Evolutionary conservation across 1,140 invertebrate genomes (phyloP).

Genomic region (Trichonephila clavata): DNA sequence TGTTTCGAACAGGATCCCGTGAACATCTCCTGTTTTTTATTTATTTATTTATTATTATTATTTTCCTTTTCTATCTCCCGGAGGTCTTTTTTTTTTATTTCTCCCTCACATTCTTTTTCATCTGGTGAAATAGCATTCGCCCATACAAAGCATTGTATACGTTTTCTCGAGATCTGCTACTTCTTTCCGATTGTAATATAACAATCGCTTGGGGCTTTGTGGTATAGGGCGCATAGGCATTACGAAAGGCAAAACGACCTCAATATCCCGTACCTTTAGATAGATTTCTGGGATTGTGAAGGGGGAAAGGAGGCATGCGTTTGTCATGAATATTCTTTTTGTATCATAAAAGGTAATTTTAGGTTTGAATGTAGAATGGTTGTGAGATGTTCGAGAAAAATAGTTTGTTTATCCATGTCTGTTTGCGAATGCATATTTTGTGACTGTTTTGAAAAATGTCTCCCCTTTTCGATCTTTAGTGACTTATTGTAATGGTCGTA

Average conservation of each 20-base stretch:
- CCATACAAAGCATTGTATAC: background rate
- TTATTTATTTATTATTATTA: background rate
- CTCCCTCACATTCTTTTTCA: background rate
- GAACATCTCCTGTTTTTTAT: background rate
- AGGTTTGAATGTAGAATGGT: background rate
- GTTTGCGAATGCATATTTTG: background rate
- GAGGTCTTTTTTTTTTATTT: background rate
- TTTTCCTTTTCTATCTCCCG: background rate
- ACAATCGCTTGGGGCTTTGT: conserved; percentile 20
- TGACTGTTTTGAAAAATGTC: background rate
- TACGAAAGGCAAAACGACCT: background rate
- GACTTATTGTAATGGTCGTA: background rate
- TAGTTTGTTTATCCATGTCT: background rate
- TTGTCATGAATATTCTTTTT: background rate
- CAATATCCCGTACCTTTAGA: background rate
- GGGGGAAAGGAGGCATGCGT: background rate
- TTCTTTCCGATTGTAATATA: background rate
- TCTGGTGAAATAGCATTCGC: background rate
- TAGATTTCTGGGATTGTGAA: background rate
- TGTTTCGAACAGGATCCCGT: conserved; percentile 21
- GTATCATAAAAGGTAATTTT: background rate
- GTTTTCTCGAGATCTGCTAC: background rate
- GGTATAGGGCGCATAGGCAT: background rate
- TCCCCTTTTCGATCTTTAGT: background rate
- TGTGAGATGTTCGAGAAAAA: background rate